Evolutionary conservation across 2,797 vertebrate genomes (phyloP).

Genomic region (Allobates femoralis): DNA sequence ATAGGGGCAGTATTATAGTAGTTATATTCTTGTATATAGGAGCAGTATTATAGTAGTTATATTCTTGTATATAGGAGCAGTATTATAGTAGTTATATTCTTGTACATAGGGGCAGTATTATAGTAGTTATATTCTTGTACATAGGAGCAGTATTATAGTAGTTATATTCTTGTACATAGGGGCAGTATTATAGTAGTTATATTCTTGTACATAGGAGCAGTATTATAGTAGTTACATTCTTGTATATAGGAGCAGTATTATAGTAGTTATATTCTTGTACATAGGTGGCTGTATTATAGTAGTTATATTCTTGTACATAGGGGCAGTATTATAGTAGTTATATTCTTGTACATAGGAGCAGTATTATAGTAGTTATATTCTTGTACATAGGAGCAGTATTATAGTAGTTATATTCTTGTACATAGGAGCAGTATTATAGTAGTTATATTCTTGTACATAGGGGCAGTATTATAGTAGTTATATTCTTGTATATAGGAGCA

Average conservation of each 20-base stretch:
- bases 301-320: constrained; percentile 22
- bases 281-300: constrained; percentile 4
- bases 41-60: too few relatives aligned
- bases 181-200: constrained; percentile 6
- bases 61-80: not conserved
- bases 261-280: constrained; percentile 16
- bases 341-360: not conserved
- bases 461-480: constrained; percentile 9
- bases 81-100: constrained; percentile 11
- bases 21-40: too few relatives aligned
- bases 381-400: not conserved
- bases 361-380: too few relatives aligned
- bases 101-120: too few relatives aligned
- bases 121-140: too few relatives aligned
- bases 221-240: constrained; percentile 6
- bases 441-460: not conserved
- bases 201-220: constrained; percentile 3
- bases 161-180: too few relatives aligned
- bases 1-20: too few relatives aligned
- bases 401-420: constrained; percentile 6
- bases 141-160: too few relatives aligned
- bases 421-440: constrained; percentile 3
- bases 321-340: constrained; percentile 3
- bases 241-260: constrained; percentile 5
- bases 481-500: not conserved